A percentile compares a stretch with the other conserved stretches of the same genome.
Evolutionary conservation across 2,797 vertebrate species (phyloP).

Genomic region (Myotis vivesi): DNA sequence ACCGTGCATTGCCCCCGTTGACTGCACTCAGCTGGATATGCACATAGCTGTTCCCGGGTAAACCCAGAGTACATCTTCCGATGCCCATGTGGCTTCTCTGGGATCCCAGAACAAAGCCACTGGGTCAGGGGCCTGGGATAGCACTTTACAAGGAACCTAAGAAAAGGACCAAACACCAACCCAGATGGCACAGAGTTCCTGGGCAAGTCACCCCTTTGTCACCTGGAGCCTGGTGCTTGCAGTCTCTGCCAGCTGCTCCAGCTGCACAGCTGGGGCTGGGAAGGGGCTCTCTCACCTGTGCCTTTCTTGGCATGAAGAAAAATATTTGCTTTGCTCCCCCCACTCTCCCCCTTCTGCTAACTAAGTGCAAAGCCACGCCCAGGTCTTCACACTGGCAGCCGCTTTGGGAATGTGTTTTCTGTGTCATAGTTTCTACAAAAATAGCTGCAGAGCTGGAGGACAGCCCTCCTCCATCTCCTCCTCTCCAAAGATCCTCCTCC

Average conservation of each 20-base stretch:
- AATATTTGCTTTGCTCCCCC: background rate
- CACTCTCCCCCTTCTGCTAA: fast-evolving
- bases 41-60: background rate
- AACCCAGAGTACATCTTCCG: background rate
- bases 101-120: background rate
- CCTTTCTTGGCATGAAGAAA: background rate
- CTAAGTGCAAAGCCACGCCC: background rate
- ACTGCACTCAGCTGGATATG: background rate
- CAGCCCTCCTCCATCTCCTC: background rate
- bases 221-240: background rate
- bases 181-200: background rate
- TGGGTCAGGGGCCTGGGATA: background rate
- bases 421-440: background rate
- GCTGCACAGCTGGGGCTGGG: background rate
- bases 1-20: background rate
- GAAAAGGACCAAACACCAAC: background rate
- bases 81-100: background rate
- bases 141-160: background rate
- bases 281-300: background rate
- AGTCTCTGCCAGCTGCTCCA: background rate
- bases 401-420: background rate
- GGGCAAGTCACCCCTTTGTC: background rate
- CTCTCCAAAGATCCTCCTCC: background rate
- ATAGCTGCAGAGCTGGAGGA: background rate
- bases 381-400: background rate